A percentile compares a stretch with the other conserved stretches of the same genome.
These are phyloP conservation scores for Oegoconia quadripuncta DNA, from an alignment of 2,888 invertebrate species.

Conservation along the genomic window DNA sequence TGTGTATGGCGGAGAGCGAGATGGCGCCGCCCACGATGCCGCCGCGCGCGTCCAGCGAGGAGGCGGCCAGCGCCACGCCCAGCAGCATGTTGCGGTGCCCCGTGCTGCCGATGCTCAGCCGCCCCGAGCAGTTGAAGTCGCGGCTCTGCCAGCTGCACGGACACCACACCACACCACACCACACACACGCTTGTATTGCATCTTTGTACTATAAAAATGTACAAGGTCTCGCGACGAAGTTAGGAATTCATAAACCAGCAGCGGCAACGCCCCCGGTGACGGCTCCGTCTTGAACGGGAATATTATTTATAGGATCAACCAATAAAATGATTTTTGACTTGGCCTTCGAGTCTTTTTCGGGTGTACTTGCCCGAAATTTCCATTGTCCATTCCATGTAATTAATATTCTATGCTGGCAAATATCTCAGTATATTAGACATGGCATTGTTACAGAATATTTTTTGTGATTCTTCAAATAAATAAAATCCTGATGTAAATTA, in stretches of 20 bases:
- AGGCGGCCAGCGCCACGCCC: constrained; percentile 91
- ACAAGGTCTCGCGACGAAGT: background rate
- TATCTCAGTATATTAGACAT: too few species aligned
- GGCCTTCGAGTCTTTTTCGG: too few species aligned
- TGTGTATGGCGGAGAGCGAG: constrained; percentile 92
- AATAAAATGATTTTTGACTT: too few species aligned
- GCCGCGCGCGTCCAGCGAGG: constrained; percentile 96
- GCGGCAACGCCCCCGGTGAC: too few species aligned
- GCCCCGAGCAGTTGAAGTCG: constrained; percentile 94
- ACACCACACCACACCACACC: constrained; percentile 2
- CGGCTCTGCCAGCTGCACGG: constrained; percentile 90
- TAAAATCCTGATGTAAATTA: too few species aligned
- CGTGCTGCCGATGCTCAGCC: constrained; percentile 94
- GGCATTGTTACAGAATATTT: too few species aligned
- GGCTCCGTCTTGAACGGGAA: too few species aligned
- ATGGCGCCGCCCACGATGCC: constrained; percentile 98
- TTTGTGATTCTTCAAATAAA: too few species aligned
- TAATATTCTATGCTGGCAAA: too few species aligned
- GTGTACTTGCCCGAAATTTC: too few species aligned
- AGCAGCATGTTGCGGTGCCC: constrained; percentile 96
- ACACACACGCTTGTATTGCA: background rate
- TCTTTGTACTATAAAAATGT: background rate
- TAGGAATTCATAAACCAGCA: background rate
- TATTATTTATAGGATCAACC: too few species aligned
- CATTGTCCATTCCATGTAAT: too few species aligned